Evolutionary conservation across 2,113 vertebrate genomes (phyloP).

Genomic region (Perca fluviatilis): DNA sequence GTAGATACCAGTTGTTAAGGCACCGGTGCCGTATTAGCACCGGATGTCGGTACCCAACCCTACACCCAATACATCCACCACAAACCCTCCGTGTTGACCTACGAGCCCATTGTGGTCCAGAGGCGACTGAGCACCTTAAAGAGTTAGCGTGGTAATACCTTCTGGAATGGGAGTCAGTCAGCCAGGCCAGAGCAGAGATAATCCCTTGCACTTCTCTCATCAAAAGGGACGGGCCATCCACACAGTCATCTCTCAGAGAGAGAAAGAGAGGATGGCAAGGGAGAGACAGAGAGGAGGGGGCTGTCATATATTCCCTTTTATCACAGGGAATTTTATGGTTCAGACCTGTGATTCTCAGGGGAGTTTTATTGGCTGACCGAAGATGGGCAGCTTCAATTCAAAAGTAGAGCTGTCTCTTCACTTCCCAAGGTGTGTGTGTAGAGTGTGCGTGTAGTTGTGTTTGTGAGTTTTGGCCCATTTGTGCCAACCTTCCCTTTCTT

Average conservation of each 20-base stretch:
- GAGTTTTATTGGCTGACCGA: constrained; percentile 72
- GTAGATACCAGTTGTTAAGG: too few species aligned
- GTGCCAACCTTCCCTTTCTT: constrained; percentile 50
- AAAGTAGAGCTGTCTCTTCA: constrained; percentile 68
- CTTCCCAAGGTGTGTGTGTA: constrained; percentile 46
- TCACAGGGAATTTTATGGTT: constrained; percentile 74
- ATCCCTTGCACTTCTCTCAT: constrained; percentile 69
- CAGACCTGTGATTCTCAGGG: constrained; percentile 75
- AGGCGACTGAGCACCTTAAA: constrained; percentile 58
- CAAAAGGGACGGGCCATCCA: constrained; percentile 69
- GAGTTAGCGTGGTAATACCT: constrained; percentile 75
- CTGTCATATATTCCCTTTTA: constrained; percentile 75
- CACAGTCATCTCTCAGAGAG: constrained; percentile 57
- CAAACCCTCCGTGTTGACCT: constrained; percentile 37
- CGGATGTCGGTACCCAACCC: too few species aligned
- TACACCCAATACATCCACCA: background rate
- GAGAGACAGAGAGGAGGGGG: background rate
- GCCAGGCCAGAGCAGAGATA: constrained; percentile 67
- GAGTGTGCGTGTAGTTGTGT: background rate
- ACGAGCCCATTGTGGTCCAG: constrained; percentile 44
- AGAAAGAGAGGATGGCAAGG: background rate
- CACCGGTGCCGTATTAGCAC: too few species aligned
- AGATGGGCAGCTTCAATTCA: constrained; percentile 71
- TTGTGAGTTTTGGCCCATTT: constrained; percentile 36
- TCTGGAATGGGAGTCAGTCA: constrained; percentile 63